Evolutionary conservation across 2,888 invertebrate genomes (phyloP), one percentile per base, ranked within the genome.

Genomic region (Leucophenga maculata): DNA sequence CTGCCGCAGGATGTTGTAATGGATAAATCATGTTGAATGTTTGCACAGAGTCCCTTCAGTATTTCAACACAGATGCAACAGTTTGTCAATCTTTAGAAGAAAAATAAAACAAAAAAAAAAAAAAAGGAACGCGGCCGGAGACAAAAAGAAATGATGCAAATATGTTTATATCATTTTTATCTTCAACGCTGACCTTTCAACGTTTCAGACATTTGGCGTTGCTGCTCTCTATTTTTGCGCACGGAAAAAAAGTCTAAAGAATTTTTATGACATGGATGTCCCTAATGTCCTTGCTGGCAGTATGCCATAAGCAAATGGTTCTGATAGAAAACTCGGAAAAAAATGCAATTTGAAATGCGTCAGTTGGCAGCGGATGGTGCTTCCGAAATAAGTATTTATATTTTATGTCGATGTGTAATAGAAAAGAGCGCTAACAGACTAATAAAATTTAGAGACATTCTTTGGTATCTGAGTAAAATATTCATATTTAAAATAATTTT

Each of bases 1-100:
- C 16, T 13, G 31, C 46, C 59, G 39, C 26, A 67, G 57, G 59
- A 57, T 46, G 67, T 26, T 67, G 26, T 64, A 68, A 68, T 68
- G 68, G 62, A 68, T 68, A 68, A 62, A 68, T 68, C 68, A 62
- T 68, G 68, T 68, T 64, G 68, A 64, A 44, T 64, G 68, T 20
- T 46, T 26, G 16, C 11, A 39, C 39, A 60, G 39, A 14, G 60
- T 39, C 60, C 60, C 39, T 60, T 18, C 32, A 18, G 54, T 16
- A 32, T 8, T 39, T 39, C 54, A 54, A 54, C 8, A 52, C 18
- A 52, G 18, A 39, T 60, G 60, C 60, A 60, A 60, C 60, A 60
- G 60, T 60, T 60, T 60, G 18, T 39, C 26, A 57, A 39, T 60
- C 39, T 60, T 32, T 16, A 39, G 39, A 22, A 16, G 13, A 55